A percentile compares a stretch with the other conserved stretches of the same genome.
phyloP scores from a whole-genome alignment of 2,113 vertebrate genomes.

The Semicossyphus pulcher region DNA sequence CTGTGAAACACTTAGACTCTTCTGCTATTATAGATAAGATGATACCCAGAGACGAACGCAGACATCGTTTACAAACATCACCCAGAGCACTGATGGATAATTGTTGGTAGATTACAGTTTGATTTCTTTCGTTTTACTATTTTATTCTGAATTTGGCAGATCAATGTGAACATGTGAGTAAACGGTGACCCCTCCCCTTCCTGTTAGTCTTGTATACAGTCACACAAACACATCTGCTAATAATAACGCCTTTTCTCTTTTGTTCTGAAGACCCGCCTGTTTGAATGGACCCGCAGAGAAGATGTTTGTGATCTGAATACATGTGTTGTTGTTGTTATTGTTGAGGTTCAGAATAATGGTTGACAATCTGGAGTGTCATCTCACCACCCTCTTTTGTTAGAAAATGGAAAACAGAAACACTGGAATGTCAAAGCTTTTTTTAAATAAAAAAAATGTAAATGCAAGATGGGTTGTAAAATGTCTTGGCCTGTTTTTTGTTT shows the following conservation, averaged over 20 bases:
- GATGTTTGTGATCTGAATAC: slow-evolving; percentile 40
- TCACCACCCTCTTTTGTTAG: slow-evolving; percentile 75
- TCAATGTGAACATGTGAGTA: slow-evolving; percentile 32
- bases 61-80: slow-evolving; percentile 9
- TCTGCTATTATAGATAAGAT: not conserved
- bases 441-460: slow-evolving; percentile 72
- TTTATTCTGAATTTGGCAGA: slow-evolving; percentile 26
- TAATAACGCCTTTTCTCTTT: slow-evolving; percentile 36
- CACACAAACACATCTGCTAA: slow-evolving; percentile 43
- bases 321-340: slow-evolving; percentile 27
- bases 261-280: slow-evolving; percentile 7
- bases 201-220: slow-evolving; percentile 31
- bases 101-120: not conserved
- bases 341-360: slow-evolving; percentile 57
- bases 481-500: not conserved
- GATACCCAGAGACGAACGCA: not conserved
- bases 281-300: slow-evolving; percentile 33
- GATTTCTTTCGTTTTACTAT: not conserved
- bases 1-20: not conserved
- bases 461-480: slow-evolving; percentile 28
- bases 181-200: not conserved
- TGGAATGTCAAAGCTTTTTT: slow-evolving; percentile 83
- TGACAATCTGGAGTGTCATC: slow-evolving; percentile 75
- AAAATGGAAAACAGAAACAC: slow-evolving; percentile 84
- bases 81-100: slow-evolving; percentile 25